A percentile compares a stretch with the other conserved stretches of the same genome.
Conservation (phyloP, 2,113 vertebrate species). For the Monopterus albus region DNA sequence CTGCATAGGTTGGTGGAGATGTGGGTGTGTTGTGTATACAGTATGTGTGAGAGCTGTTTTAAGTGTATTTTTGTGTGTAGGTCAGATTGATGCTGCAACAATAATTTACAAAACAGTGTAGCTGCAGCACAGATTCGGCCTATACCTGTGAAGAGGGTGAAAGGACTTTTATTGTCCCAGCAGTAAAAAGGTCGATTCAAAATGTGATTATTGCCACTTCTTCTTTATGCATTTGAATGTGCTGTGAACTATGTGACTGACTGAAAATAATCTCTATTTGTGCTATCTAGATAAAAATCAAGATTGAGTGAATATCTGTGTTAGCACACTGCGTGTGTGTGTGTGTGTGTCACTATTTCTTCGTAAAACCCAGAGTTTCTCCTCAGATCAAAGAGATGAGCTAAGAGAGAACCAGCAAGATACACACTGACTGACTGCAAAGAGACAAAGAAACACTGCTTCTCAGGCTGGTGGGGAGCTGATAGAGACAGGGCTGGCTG, state of each 20-base stretch:
- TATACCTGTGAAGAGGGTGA: conserved; percentile 2
- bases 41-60: background rate
- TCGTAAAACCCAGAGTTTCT: conserved; percentile 34
- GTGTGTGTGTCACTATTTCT: conserved; percentile 16
- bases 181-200: conserved; percentile 16
- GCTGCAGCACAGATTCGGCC: conserved; percentile 1
- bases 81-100: conserved; percentile 24
- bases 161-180: background rate
- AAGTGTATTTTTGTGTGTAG: conserved; percentile 12
- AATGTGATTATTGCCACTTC: conserved; percentile 10
- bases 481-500: background rate
- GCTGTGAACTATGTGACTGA: conserved; percentile 20
- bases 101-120: background rate
- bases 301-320: conserved; percentile 32
- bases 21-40: conserved; percentile 4
- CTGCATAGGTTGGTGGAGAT: conserved; percentile 35
- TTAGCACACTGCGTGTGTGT: conserved; percentile 17
- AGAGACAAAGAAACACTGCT: conserved; percentile 16
- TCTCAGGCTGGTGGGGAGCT: conserved; percentile 1
- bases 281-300: conserved; percentile 31
- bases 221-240: conserved; percentile 12
- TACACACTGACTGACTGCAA: conserved; percentile 14
- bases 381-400: conserved; percentile 42
- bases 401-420: conserved; percentile 17
- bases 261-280: conserved; percentile 23